These are phyloP conservation scores for Oreonectes daqikongensis DNA, from an alignment of 2,797 vertebrate genomes.

Conservation along the genomic window DNA sequence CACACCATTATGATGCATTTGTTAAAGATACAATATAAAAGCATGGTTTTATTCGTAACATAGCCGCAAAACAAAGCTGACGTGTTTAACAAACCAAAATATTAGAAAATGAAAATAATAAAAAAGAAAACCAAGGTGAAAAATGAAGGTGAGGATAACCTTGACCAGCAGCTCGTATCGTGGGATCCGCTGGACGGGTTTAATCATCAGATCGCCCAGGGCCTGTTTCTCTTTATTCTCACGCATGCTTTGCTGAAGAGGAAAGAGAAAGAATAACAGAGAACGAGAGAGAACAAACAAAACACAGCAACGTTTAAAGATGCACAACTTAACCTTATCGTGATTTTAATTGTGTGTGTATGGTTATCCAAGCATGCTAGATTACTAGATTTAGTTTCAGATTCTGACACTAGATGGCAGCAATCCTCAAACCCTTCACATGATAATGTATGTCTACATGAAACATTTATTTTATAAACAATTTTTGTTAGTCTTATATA, in stretches of 20 bases:
- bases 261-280: not conserved
- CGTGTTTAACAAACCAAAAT: not conserved
- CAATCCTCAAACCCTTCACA: not conserved
- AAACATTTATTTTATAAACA: no score
- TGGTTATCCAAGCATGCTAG: not conserved
- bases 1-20: no score
- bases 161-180: constrained; percentile 97
- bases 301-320: not conserved
- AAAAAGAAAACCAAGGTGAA: no score
- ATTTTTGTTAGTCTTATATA: no score
- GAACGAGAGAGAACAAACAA: constrained; percentile 22
- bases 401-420: constrained; percentile 39
- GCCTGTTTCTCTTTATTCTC: constrained; percentile 99
- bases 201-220: constrained; percentile 96
- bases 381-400: constrained; percentile 2
- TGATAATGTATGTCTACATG: no score
- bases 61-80: not conserved
- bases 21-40: not conserved
- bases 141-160: constrained; percentile 69
- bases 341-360: constrained; percentile 7
- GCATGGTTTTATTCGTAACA: not conserved
- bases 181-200: constrained; percentile 96
- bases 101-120: not conserved
- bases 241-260: constrained; percentile 93
- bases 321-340: not conserved